These are phyloP conservation scores for Atrina japonica DNA, from an alignment of 2,888 invertebrate species.

Conservation along the genomic window DNA sequence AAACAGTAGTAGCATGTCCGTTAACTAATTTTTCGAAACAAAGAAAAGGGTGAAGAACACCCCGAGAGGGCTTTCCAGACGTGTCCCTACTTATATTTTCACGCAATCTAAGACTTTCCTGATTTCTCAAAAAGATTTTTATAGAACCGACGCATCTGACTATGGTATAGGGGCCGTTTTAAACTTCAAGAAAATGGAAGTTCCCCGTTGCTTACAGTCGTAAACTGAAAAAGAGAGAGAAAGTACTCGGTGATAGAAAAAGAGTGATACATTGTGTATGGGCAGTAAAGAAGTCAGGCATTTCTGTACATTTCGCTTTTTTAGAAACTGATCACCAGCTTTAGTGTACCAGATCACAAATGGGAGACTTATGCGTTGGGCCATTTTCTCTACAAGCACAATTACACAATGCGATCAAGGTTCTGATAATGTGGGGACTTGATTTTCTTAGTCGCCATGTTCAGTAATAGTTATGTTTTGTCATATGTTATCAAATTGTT, in stretches of 20 bases:
- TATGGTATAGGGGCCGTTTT: too few relatives aligned
- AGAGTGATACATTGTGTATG: slow-evolving; percentile 35
- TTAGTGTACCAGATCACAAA: slow-evolving; percentile 39
- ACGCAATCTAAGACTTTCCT: slow-evolving; percentile 39
- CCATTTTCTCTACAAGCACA: slow-evolving; percentile 38
- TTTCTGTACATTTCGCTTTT: slow-evolving; percentile 38
- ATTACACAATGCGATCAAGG: slow-evolving; percentile 35
- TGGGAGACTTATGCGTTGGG: slow-evolving; percentile 47
- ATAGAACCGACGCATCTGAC: slow-evolving; percentile 41
- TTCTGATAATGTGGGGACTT: slow-evolving; percentile 37
- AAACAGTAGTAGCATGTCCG: not conserved
- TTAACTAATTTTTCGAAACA: not conserved
- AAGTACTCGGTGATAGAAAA: slow-evolving; percentile 28
- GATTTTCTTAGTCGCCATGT: slow-evolving; percentile 30
- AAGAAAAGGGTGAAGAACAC: not conserved
- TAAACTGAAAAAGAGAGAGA: slow-evolving; percentile 12
- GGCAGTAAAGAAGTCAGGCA: slow-evolving; percentile 37
- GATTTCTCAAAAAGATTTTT: slow-evolving; percentile 36
- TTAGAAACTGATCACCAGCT: slow-evolving; percentile 48
- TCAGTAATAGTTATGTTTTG: not conserved
- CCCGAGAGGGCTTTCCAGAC: too few relatives aligned
- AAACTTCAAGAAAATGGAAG: slow-evolving; percentile 36
- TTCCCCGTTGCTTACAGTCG: slow-evolving; percentile 39
- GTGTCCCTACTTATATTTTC: too few relatives aligned
- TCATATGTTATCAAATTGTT: slow-evolving; percentile 1